Conservation (phyloP, 2,113 vertebrate genomes). For the Phycodurus eques region DNA sequence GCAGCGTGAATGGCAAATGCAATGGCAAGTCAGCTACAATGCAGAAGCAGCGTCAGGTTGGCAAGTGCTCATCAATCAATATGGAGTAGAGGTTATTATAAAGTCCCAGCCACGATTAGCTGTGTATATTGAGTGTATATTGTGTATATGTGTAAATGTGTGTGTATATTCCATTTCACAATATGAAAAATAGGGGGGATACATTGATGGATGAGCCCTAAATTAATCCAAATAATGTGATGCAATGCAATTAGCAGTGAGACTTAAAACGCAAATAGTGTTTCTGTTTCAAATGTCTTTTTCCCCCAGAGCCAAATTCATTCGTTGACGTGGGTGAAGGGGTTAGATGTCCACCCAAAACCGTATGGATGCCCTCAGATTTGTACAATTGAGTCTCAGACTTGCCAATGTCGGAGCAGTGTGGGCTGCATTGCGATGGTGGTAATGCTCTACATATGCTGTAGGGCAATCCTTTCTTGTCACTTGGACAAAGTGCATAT, state of each 20-base stretch:
- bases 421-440: background rate
- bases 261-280: background rate
- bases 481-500: conserved; percentile 12
- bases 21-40: conserved; percentile 22
- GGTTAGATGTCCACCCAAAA: too few species aligned
- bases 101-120: background rate
- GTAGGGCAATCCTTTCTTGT: conserved; percentile 11
- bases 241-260: background rate
- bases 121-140: conserved; percentile 8
- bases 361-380: background rate
- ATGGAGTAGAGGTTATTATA: background rate
- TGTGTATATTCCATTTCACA: conserved; percentile 1
- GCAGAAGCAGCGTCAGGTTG: conserved; percentile 17
- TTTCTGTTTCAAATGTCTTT: background rate
- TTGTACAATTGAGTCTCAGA: background rate
- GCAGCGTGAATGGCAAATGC: conserved; percentile 15
- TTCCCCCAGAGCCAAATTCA: too few species aligned
- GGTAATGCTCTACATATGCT: background rate
- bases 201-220: background rate
- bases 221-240: background rate
- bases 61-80: conserved; percentile 30
- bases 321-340: too few species aligned
- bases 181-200: background rate
- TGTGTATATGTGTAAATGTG: too few species aligned
- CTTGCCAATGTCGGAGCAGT: conserved; percentile 4